A percentile compares a stretch with the other conserved stretches of the same genome.
Conservation (phyloP, 2,888 invertebrate species). For the Noctua janthe region DNA sequence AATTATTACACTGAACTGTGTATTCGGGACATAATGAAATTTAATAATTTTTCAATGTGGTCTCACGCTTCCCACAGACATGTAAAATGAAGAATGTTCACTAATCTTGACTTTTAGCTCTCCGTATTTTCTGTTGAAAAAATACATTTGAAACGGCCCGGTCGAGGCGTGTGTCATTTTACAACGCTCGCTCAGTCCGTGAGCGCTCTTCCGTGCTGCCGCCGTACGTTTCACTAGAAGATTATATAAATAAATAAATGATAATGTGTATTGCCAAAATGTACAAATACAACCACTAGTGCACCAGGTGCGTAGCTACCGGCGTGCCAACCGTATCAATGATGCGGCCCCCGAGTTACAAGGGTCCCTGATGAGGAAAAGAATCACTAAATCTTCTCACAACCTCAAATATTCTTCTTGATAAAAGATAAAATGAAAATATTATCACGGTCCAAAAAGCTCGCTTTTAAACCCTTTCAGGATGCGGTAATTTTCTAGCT, state of each 20-base stretch:
- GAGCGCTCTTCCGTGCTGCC: neutral
- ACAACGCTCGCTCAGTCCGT: neutral
- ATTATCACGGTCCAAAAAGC: too few species aligned
- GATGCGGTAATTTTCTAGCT: too few species aligned
- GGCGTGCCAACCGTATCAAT: too few species aligned
- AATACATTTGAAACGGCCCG: neutral
- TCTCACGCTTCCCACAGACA: slow-evolving; percentile 36
- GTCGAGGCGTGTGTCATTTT: neutral
- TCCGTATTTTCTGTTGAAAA: neutral
- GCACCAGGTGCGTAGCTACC: too few species aligned
- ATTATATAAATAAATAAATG: neutral
- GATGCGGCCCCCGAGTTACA: too few species aligned
- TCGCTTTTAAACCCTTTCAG: too few species aligned
- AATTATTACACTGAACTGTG: neutral
- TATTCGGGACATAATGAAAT: neutral
- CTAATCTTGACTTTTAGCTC: neutral
- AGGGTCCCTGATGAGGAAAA: too few species aligned
- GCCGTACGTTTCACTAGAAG: neutral
- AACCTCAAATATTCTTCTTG: too few species aligned
- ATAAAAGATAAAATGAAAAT: too few species aligned
- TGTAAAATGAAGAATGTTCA: neutral
- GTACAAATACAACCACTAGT: too few species aligned
- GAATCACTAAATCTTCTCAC: too few species aligned
- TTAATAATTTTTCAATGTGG: neutral
- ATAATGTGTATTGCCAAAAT: too few species aligned